Evolutionary conservation across 2,888 invertebrate genomes (phyloP).

Genomic region (Spodoptera littoralis): DNA sequence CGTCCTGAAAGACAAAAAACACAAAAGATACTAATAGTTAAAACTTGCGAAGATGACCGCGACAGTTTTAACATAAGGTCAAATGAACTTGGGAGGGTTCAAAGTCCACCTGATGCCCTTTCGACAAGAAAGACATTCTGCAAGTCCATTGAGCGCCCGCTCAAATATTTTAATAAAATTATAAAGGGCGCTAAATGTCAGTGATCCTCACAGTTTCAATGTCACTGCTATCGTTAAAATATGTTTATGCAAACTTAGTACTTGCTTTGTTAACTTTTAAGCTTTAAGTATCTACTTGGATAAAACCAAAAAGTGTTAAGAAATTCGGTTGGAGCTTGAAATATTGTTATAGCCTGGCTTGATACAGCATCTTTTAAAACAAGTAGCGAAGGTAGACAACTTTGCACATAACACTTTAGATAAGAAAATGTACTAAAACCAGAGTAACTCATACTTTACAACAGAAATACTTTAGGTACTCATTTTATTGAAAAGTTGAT

Average conservation of each 20-base stretch:
- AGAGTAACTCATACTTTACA: conserved; percentile 1
- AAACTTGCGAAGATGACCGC: conserved; percentile 39
- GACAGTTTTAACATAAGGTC: conserved; percentile 32
- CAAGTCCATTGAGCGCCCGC: conserved; percentile 37
- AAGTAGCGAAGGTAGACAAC: conserved; percentile 4
- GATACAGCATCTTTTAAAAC: conserved; percentile 2
- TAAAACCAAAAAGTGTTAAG: not conserved
- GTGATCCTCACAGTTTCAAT: conserved; percentile 24
- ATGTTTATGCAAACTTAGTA: not conserved
- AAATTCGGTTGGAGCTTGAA: too few species aligned
- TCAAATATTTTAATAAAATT: conserved; percentile 49
- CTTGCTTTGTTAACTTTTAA: not conserved
- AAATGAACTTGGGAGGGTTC: conserved; percentile 37
- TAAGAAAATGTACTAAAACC: conserved; percentile 3
- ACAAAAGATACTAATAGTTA: conserved; percentile 39
- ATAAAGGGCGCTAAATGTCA: conserved; percentile 42
- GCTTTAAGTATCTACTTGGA: not conserved
- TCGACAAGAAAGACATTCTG: conserved; percentile 50
- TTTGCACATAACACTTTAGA: conserved; percentile 6
- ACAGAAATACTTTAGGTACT: not conserved
- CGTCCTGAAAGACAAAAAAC: conserved; percentile 29
- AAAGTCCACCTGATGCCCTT: conserved; percentile 51
- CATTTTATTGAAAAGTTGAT: not conserved
- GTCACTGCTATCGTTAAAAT: conserved; percentile 16
- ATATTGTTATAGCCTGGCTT: too few species aligned